These are phyloP conservation scores for Macrostomum cliftonense DNA, from an alignment of 2,888 invertebrate species.

Conservation along the genomic window DNA sequence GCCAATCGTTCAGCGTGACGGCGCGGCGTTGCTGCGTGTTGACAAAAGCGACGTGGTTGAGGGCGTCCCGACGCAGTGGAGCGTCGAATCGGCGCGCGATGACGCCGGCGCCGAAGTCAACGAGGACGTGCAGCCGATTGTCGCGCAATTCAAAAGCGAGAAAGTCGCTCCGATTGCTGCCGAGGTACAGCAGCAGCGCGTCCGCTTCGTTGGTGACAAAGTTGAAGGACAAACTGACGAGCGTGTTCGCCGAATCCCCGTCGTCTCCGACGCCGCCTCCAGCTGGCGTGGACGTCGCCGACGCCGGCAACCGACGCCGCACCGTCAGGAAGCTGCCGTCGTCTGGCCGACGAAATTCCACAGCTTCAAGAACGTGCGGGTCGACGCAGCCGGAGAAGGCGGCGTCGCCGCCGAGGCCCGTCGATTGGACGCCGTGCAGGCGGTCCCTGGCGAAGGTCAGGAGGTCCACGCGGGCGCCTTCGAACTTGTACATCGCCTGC, in stretches of 20 bases:
- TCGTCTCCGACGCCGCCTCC: too few species aligned
- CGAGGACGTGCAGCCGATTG: slow-evolving; percentile 72
- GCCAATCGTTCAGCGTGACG: too few species aligned
- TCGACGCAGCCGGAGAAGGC: slow-evolving; percentile 13
- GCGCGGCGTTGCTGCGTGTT: background rate
- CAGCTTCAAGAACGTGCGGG: slow-evolving; percentile 1
- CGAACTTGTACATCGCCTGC: too few species aligned
- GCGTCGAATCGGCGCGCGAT: background rate
- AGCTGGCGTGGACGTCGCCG: background rate
- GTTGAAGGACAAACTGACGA: slow-evolving; percentile 71
- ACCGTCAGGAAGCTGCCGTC: slow-evolving; percentile 3
- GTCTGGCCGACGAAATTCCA: slow-evolving; percentile 3
- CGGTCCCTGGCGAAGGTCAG: too few species aligned
- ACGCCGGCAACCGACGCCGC: background rate
- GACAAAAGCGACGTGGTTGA: background rate
- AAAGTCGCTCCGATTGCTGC: slow-evolving; percentile 45
- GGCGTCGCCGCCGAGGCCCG: too few species aligned
- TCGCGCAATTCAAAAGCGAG: slow-evolving; percentile 82
- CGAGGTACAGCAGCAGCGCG: slow-evolving; percentile 72
- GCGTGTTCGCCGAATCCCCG: slow-evolving; percentile 48
- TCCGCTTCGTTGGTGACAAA: slow-evolving; percentile 85
- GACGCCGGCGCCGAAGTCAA: slow-evolving; percentile 6
- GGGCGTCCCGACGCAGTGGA: too few species aligned
- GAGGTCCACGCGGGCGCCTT: too few species aligned
- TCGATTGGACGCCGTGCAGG: too few species aligned